phyloP scores from a whole-genome alignment of 1,140 invertebrate species.

The Brachionus angularis region DNA sequence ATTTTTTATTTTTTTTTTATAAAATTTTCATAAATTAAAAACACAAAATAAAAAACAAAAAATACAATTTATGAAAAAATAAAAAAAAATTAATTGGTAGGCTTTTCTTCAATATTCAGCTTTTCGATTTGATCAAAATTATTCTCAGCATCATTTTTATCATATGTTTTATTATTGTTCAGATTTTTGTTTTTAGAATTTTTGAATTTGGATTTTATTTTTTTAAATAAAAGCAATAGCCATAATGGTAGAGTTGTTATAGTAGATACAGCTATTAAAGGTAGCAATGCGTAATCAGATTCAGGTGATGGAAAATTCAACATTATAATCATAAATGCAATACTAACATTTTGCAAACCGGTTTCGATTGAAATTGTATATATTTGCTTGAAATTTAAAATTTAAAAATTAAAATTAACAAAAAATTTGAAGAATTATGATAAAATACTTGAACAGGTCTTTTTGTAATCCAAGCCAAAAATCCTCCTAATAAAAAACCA shows the following conservation, averaged over 20 bases:
- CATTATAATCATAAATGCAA: conserved; percentile 58
- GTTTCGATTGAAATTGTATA: conserved; percentile 62
- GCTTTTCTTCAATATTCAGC: neutral
- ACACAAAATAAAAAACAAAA: too few species aligned
- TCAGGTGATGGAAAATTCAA: conserved; percentile 58
- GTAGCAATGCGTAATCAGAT: conserved; percentile 57
- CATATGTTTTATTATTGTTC: neutral
- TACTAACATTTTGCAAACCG: conserved; percentile 60
- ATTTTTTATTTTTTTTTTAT: too few species aligned
- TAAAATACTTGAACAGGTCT: conserved; percentile 46
- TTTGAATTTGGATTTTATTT: neutral
- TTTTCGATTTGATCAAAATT: neutral
- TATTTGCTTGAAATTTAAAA: conserved; percentile 48
- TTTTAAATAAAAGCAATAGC: conserved; percentile 12
- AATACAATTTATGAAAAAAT: too few species aligned
- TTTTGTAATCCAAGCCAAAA: conserved; percentile 48
- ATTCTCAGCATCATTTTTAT: neutral
- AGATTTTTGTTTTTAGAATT: neutral
- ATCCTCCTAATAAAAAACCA: conserved; percentile 73
- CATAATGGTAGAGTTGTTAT: conserved; percentile 86
- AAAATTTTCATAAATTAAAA: too few species aligned
- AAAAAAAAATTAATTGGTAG: too few species aligned
- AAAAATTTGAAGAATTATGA: neutral
- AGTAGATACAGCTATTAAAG: conserved; percentile 67
- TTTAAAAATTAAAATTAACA: neutral